phyloP scores from a whole-genome alignment of 1,140 invertebrate species.

The Achatina immaculata region DNA sequence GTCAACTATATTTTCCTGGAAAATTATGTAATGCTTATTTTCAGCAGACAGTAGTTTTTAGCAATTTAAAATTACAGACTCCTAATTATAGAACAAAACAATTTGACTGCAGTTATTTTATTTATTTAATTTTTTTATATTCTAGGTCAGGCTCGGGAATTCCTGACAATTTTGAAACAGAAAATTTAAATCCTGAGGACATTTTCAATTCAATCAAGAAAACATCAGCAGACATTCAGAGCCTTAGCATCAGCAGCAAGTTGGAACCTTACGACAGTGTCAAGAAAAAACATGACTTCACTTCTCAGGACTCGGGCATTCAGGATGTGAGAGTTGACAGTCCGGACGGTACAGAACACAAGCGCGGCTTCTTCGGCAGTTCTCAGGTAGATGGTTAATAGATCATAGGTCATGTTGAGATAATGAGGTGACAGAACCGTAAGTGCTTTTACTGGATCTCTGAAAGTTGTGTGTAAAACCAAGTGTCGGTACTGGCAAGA shows the following conservation, averaged over 20 bases:
- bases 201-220: slow-evolving; percentile 85
- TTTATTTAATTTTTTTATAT: too few species aligned
- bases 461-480: too few species aligned
- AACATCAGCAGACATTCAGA: slow-evolving; percentile 94
- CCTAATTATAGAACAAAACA: too few species aligned
- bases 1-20: too few species aligned
- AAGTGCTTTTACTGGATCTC: too few species aligned
- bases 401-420: too few species aligned
- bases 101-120: too few species aligned
- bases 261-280: slow-evolving; percentile 66
- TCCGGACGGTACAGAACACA: slow-evolving; percentile 57
- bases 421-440: too few species aligned
- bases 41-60: too few species aligned
- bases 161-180: slow-evolving; percentile 74
- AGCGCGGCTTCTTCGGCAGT: slow-evolving; percentile 15
- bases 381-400: slow-evolving; percentile 10
- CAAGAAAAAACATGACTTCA: slow-evolving; percentile 80
- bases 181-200: slow-evolving; percentile 86
- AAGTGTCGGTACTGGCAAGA: too few species aligned
- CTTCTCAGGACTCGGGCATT: slow-evolving; percentile 90
- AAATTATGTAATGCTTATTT: too few species aligned
- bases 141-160: slow-evolving; percentile 47
- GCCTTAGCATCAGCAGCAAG: slow-evolving; percentile 81
- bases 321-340: slow-evolving; percentile 77
- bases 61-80: too few species aligned